Percentiles rank a stretch among this genome's conserved stretches.
Conservation (phyloP, 1,140 invertebrate genomes). For the Drosophila littoralis region DNA sequence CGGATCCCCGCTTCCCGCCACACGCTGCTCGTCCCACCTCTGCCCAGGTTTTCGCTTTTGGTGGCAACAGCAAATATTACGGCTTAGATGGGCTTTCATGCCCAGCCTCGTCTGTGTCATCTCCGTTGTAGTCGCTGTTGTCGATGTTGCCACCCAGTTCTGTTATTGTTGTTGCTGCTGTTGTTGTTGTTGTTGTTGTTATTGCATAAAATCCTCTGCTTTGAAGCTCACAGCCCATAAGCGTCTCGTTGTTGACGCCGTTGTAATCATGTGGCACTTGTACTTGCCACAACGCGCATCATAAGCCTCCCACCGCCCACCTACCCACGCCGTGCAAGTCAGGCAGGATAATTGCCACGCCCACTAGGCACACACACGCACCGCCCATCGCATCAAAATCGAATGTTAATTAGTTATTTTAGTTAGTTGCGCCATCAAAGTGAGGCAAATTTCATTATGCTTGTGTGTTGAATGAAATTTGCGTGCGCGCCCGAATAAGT, state of each 20-base stretch:
- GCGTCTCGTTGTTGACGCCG: conserved; percentile 11
- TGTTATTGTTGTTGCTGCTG: conserved; percentile 23
- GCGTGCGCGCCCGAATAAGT: conserved; percentile 17
- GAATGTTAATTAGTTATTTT: conserved; percentile 62
- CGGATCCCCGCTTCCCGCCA: neutral
- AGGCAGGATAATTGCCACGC: conserved; percentile 38
- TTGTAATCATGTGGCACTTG: conserved; percentile 30
- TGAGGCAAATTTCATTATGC: conserved; percentile 25
- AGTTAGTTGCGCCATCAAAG: conserved; percentile 13
- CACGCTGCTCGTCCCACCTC: neutral
- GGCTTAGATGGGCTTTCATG: conserved; percentile 60
- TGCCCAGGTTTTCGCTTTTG: conserved; percentile 23
- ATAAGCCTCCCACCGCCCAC: conserved; percentile 5
- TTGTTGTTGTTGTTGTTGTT: neutral
- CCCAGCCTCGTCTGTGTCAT: conserved; percentile 48
- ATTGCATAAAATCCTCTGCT: conserved; percentile 51
- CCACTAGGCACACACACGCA: conserved; percentile 3
- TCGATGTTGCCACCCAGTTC: conserved; percentile 19
- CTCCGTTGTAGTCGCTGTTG: conserved; percentile 15
- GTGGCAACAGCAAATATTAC: conserved; percentile 63
- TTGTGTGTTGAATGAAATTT: neutral
- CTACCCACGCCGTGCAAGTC: conserved; percentile 14
- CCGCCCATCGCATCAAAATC: conserved; percentile 34
- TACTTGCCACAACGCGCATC: conserved; percentile 28
- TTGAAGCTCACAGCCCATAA: conserved; percentile 30